Percentiles rank a stretch among this genome's conserved stretches.
phyloP scores from a whole-genome alignment of 92 coral and sea anemone species.

The Micromussa lordhowensis region DNA sequence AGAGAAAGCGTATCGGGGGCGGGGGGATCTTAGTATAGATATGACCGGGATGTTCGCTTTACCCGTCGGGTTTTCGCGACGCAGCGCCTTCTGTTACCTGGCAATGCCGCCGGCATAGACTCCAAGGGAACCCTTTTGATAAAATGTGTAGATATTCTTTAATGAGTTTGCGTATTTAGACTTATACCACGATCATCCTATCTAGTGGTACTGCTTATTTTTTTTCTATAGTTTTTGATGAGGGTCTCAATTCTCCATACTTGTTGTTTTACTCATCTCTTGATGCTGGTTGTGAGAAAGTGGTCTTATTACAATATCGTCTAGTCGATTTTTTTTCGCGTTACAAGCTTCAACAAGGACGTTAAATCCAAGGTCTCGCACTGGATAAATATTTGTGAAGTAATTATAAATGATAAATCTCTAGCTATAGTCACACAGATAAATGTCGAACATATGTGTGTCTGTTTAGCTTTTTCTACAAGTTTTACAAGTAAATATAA shows the following conservation, averaged over 20 bases:
- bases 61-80: not conserved
- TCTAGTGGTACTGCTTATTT: not conserved
- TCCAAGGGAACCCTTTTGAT: not conserved
- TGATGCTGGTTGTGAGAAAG: not conserved
- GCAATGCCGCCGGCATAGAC: not conserved
- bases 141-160: not conserved
- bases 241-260: not conserved
- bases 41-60: not conserved
- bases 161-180: not conserved
- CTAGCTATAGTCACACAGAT: not conserved
- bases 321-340: not conserved
- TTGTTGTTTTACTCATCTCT: not conserved
- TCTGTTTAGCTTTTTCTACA: not conserved
- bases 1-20: not conserved
- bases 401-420: not conserved
- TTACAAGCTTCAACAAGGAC: not conserved
- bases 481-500: not conserved
- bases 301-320: not conserved
- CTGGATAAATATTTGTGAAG: not conserved
- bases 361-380: not conserved
- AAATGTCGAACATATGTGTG: not conserved
- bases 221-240: not conserved
- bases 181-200: too few relatives aligned
- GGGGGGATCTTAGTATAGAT: not conserved
- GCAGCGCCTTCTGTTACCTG: not conserved